Conservation (phyloP, 1,140 invertebrate genomes). For the Musca vetustissima region DNA sequence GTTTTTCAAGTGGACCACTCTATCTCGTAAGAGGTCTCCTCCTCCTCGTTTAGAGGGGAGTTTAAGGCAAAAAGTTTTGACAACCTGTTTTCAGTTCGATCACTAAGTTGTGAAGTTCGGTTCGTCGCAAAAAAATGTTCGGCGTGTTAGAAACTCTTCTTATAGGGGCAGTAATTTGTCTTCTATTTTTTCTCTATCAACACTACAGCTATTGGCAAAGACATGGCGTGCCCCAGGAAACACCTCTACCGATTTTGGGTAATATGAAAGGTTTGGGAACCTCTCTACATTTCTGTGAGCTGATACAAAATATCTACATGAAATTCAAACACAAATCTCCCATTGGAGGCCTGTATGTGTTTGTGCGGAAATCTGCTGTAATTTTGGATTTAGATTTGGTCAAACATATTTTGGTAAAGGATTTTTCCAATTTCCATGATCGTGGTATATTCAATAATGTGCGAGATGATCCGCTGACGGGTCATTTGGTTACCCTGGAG, state of each 20-base stretch:
- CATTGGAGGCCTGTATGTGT: slow-evolving; percentile 42
- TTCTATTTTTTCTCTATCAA: not conserved
- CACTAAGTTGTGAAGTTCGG: too few relatives aligned
- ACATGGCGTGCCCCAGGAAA: slow-evolving; percentile 44
- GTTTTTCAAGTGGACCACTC: too few relatives aligned
- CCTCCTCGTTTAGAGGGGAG: too few relatives aligned
- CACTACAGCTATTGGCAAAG: slow-evolving; percentile 55
- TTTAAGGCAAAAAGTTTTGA: too few relatives aligned
- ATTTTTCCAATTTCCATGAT: slow-evolving; percentile 62
- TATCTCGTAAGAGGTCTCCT: too few relatives aligned
- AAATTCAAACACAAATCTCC: slow-evolving; percentile 37
- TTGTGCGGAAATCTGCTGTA: slow-evolving; percentile 40
- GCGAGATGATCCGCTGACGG: slow-evolving; percentile 58
- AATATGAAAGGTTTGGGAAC: slow-evolving; percentile 39
- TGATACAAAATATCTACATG: slow-evolving; percentile 39
- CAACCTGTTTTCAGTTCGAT: too few relatives aligned
- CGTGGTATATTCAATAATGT: slow-evolving; percentile 57
- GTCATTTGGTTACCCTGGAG: slow-evolving; percentile 59
- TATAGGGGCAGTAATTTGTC: too few relatives aligned
- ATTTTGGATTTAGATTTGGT: slow-evolving; percentile 53
- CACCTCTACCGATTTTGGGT: slow-evolving; percentile 37
- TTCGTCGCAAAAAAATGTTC: too few relatives aligned
- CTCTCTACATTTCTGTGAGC: slow-evolving; percentile 39
- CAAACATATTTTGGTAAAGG: slow-evolving; percentile 60
- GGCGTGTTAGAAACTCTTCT: too few relatives aligned